These are phyloP conservation scores for Caenorhabditis brenneri DNA, from an alignment of 1,140 invertebrate genomes.

Conservation along the genomic window DNA sequence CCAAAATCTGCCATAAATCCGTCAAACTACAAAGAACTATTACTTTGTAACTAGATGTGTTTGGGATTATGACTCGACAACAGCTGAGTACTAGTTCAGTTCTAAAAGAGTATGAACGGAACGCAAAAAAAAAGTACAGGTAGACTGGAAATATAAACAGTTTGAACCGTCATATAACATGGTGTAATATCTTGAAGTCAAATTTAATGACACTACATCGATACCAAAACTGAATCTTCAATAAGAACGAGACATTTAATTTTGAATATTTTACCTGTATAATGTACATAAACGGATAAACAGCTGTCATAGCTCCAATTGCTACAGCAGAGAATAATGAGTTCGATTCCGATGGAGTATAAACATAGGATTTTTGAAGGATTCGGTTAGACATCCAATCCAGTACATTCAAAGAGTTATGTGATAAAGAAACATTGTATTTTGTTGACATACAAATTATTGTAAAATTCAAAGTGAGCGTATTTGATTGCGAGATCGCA, in stretches of 20 bases:
- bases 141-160: too few relatives aligned
- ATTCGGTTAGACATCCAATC: neutral
- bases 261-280: neutral
- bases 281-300: constrained; percentile 33
- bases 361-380: neutral
- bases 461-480: constrained; percentile 34
- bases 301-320: neutral
- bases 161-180: too few relatives aligned
- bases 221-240: too few relatives aligned
- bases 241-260: neutral
- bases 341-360: neutral
- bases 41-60: too few relatives aligned
- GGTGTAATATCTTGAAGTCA: too few relatives aligned
- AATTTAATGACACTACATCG: too few relatives aligned
- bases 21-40: neutral
- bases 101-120: too few relatives aligned
- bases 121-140: too few relatives aligned
- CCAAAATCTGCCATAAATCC: neutral
- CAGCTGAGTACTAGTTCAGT: neutral
- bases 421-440: neutral
- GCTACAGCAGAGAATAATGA: constrained; percentile 4
- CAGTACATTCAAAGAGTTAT: neutral
- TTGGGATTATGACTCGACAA: neutral
- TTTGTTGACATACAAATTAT: constrained; percentile 45
- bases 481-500: constrained; percentile 7